Percentiles rank a stretch among this genome's conserved stretches.
These are phyloP conservation scores for Chinchilla lanigera DNA, from an alignment of 2,113 vertebrate genomes.

Conservation along the genomic window DNA sequence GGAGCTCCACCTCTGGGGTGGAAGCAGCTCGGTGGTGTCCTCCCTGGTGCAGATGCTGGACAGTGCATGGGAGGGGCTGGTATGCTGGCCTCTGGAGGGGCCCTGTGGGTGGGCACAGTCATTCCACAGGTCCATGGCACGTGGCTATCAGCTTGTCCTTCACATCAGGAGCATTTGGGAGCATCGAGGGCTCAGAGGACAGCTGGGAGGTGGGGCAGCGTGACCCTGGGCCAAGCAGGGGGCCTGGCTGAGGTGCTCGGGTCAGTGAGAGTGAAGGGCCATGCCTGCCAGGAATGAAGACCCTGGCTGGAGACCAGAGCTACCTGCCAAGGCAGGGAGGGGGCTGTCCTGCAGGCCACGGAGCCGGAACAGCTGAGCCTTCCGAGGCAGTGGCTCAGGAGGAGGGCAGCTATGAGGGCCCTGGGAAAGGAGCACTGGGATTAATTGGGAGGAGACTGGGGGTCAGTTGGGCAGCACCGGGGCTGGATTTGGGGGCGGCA, in stretches of 20 bases:
- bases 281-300: background rate
- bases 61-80: background rate
- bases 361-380: background rate
- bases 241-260: background rate
- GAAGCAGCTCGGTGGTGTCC: background rate
- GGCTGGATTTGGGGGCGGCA: background rate
- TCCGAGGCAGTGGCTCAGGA: background rate
- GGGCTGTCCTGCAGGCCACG: background rate
- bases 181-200: too few species aligned
- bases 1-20: background rate
- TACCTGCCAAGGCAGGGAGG: background rate
- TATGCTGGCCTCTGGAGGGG: background rate
- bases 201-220: background rate
- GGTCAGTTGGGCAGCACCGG: background rate
- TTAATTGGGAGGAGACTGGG: background rate
- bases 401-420: background rate
- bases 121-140: background rate
- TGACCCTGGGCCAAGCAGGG: background rate
- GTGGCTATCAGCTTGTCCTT: background rate
- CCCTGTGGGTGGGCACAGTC: background rate
- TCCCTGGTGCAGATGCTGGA: background rate
- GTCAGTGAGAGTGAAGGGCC: background rate
- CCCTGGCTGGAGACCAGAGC: background rate
- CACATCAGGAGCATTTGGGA: background rate
- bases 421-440: background rate